Evolutionary conservation across 2,113 vertebrate species (phyloP).

Genomic region (Phylloscopus trochilus): DNA sequence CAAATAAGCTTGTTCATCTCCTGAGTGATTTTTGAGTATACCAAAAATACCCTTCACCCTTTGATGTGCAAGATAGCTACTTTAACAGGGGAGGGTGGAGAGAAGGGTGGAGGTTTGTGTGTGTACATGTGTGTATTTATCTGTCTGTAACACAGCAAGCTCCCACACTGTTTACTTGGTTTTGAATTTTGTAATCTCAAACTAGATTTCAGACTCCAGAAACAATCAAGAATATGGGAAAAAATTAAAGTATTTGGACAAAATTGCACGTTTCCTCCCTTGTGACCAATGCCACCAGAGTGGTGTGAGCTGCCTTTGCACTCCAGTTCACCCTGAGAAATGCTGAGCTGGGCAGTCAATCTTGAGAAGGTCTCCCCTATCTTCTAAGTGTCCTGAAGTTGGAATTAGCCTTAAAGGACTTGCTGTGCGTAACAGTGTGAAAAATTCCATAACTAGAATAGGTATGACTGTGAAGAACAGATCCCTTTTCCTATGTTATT

Average conservation of each 20-base stretch:
- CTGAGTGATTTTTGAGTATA: slow-evolving; percentile 11
- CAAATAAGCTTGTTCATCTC: slow-evolving; percentile 2
- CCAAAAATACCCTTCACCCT: background rate
- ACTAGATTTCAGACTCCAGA: background rate
- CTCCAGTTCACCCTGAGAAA: background rate
- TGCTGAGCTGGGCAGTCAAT: background rate
- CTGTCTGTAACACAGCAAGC: background rate
- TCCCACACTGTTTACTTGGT: background rate
- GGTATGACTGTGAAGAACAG: background rate
- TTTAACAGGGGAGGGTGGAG: background rate
- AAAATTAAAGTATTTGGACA: background rate
- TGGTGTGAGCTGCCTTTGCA: background rate
- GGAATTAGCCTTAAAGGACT: background rate
- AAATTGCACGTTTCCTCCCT: background rate
- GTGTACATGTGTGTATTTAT: accelerated
- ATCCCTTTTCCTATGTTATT: background rate
- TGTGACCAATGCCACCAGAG: background rate
- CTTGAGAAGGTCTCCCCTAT: background rate
- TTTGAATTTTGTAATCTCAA: background rate
- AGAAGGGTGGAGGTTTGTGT: background rate
- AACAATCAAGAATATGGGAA: background rate
- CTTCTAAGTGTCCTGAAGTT: background rate
- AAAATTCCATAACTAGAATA: background rate
- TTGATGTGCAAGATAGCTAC: slow-evolving; percentile 10
- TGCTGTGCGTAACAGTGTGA: background rate